Evolutionary conservation across 2,797 vertebrate species (phyloP).

Genomic region (Oceanodroma leucorhoa): DNA sequence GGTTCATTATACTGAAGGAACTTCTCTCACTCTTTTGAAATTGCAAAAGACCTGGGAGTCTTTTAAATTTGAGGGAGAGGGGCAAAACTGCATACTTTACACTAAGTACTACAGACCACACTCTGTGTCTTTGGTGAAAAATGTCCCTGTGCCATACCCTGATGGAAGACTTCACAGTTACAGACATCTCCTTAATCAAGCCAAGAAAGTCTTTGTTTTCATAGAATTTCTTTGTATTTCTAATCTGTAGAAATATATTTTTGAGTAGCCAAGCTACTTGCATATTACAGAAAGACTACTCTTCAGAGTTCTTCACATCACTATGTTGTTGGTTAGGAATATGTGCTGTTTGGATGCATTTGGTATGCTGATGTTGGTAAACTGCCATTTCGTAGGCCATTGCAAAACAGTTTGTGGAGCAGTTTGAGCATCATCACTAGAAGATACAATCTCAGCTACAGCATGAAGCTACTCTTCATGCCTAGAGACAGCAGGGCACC

Average conservation of each 20-base stretch:
- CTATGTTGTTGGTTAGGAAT: not conserved
- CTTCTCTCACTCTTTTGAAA: not conserved
- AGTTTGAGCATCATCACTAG: not conserved
- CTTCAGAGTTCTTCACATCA: fast-evolving
- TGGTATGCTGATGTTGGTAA: not conserved
- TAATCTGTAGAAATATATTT: not conserved
- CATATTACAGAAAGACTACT: not conserved
- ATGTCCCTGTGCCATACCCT: not conserved
- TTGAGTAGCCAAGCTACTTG: not conserved
- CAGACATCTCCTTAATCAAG: not conserved
- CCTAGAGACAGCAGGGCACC: not conserved
- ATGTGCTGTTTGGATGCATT: not conserved
- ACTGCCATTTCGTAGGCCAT: not conserved
- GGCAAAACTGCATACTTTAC: not conserved
- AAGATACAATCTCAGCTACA: not conserved
- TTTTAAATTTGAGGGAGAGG: not conserved
- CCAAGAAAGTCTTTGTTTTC: not conserved
- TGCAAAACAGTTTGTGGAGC: not conserved
- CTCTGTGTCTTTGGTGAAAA: not conserved
- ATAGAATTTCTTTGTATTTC: not conserved
- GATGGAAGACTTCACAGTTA: not conserved
- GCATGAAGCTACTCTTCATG: not conserved
- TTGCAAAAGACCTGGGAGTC: not conserved
- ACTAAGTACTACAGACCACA: not conserved
- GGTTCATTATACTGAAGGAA: not conserved